Evolutionary conservation across 2,888 invertebrate species (phyloP).

Genomic region (Sinohyriopsis cumingii): DNA sequence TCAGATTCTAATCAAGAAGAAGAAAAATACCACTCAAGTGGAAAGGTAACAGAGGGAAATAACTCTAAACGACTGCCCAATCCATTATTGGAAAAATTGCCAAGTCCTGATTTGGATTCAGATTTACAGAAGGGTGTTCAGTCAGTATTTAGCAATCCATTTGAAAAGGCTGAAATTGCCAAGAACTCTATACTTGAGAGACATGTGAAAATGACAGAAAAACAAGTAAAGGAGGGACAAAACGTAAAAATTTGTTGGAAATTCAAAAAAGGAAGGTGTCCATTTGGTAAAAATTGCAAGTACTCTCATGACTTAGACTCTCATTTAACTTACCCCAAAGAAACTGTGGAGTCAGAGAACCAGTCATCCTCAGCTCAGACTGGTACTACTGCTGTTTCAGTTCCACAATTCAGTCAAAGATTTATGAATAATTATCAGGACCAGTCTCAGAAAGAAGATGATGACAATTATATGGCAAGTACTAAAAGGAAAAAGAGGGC

Average conservation of each 20-base stretch:
- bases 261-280: conserved; percentile 89
- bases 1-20: conserved; percentile 31
- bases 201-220: conserved; percentile 90
- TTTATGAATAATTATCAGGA: conserved; percentile 7
- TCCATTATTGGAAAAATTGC: conserved; percentile 37
- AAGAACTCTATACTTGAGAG: conserved; percentile 90
- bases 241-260: conserved; percentile 92
- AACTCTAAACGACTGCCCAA: conserved; percentile 40
- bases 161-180: conserved; percentile 87
- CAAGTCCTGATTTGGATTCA: conserved; percentile 20
- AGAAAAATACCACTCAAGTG: conserved; percentile 2
- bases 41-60: conserved; percentile 3
- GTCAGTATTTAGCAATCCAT: conserved; percentile 91
- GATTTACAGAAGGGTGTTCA: conserved; percentile 15
- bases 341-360: conserved; percentile 4
- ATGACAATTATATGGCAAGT: conserved; percentile 69
- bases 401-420: not conserved
- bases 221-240: conserved; percentile 76
- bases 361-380: conserved; percentile 15
- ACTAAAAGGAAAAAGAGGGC: conserved; percentile 81
- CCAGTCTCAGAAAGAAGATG: conserved; percentile 41
- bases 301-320: conserved; percentile 91
- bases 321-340: conserved; percentile 14
- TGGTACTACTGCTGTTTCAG: conserved; percentile 2
- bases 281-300: conserved; percentile 92